Evolutionary conservation across 1,140 invertebrate genomes (phyloP), one percentile per base, ranked within the genome.

Genomic region (Hestina assimilis): DNA sequence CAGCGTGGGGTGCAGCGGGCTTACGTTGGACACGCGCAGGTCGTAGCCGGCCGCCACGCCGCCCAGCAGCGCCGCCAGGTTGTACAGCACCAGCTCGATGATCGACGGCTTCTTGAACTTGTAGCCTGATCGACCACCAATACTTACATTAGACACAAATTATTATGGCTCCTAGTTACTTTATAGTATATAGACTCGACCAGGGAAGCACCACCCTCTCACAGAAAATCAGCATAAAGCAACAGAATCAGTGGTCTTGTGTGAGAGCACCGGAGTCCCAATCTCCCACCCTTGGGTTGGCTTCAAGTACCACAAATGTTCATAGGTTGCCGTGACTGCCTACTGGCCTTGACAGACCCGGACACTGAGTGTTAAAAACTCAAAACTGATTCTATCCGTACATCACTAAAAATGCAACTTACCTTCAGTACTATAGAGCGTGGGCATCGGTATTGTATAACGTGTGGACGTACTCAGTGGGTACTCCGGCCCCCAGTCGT

Each of bases 41-140:
- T 98, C 97, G 75, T 96, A 97, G 0, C 97, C 97, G 19, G 95
- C 94, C 0, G 94, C 96, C 8, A 98, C 94, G 14, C 95, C 93
- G 0, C 96, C 96, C 59, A 98, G 84, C 88, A 98, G 92, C 6
- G 96, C 94, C 19, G 95, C 95, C 87, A 98, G 96, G 79, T 97
- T 97, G 88, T 96, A 97, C 46, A 98, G 89, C 8, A 95, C 92
- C 72, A 94, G 83, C 78, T 97, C 95, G 53, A 96, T 92, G 65
- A 95, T 92, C 51, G 94, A 93, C 46, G 93, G 93, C 77, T 93
- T 94, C 50, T 92, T 90, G 63, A 85, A 90, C 43, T 91, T 89
- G 50, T 90, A 90, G 21, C 90, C 90, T 89, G 76, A 4, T 1
- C 3, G 12, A n/a, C n/a, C n/a, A n/a, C n/a, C n/a, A n/a, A n/a